Conservation (phyloP, 1,140 invertebrate genomes). For the Theocolax elegans region DNA sequence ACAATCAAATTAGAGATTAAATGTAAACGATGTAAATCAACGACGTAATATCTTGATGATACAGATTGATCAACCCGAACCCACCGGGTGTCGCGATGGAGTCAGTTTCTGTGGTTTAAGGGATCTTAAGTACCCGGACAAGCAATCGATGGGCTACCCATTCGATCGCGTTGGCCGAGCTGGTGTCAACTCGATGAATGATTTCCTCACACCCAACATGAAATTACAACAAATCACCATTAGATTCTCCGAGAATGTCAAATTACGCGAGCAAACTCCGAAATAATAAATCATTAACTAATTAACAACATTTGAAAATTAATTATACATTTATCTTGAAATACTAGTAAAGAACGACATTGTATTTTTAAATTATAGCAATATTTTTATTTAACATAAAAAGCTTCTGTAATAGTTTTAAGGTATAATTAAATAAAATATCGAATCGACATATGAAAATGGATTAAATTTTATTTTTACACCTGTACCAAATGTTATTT, state of each 20-base stretch:
- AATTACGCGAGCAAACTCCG: background rate
- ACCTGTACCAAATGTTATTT: too few relatives aligned
- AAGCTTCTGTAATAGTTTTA: too few relatives aligned
- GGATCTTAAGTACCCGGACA: slow-evolving; percentile 79
- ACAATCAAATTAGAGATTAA: background rate
- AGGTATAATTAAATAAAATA: too few relatives aligned
- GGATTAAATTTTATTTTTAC: too few relatives aligned
- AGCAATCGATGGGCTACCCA: slow-evolving; percentile 80
- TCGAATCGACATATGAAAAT: too few relatives aligned
- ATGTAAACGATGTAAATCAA: background rate
- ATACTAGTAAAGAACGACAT: too few relatives aligned
- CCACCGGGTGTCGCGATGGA: slow-evolving; percentile 68
- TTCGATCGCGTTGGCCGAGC: slow-evolving; percentile 74
- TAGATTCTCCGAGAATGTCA: slow-evolving; percentile 59
- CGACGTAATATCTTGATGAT: background rate
- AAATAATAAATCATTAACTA: too few relatives aligned
- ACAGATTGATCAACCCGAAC: slow-evolving; percentile 12
- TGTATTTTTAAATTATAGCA: too few relatives aligned
- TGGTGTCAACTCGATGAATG: slow-evolving; percentile 67
- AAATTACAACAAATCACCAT: slow-evolving; percentile 69
- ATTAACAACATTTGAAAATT: too few relatives aligned
- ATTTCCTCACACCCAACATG: slow-evolving; percentile 80
- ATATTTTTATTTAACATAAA: too few relatives aligned
- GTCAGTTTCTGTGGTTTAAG: slow-evolving; percentile 80
- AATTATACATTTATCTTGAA: too few relatives aligned